These are phyloP conservation scores for Sphenodon punctatus DNA, from an alignment of 2,797 vertebrate genomes.

Conservation along the genomic window DNA sequence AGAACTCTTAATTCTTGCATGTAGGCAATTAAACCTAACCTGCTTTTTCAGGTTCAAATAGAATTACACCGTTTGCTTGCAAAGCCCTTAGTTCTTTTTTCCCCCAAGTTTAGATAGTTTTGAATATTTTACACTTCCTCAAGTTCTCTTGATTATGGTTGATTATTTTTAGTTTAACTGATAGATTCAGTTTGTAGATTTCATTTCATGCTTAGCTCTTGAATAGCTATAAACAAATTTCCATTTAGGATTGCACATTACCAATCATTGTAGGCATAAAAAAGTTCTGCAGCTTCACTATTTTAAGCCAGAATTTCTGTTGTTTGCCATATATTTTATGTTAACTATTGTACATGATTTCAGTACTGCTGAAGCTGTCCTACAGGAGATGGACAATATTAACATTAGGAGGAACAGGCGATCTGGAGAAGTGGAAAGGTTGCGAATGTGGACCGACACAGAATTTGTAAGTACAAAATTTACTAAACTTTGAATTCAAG, in stretches of 20 bases:
- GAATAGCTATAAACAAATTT: neutral
- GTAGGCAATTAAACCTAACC: too few relatives aligned
- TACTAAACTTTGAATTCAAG: neutral
- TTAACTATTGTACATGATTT: slow-evolving; percentile 8
- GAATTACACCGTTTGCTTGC: neutral
- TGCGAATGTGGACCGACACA: slow-evolving; percentile 98
- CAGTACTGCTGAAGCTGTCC: slow-evolving; percentile 97
- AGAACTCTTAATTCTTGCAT: too few relatives aligned
- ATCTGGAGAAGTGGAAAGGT: slow-evolving; percentile 91
- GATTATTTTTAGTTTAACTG: neutral
- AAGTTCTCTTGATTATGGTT: neutral
- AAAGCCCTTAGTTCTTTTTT: neutral
- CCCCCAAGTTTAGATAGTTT: neutral
- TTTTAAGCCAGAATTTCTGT: neutral
- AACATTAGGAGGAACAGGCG: slow-evolving; percentile 92
- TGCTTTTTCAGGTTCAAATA: too few relatives aligned
- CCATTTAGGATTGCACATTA: neutral
- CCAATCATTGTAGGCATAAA: neutral
- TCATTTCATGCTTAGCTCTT: neutral
- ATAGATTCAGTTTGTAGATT: neutral
- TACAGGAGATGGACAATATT: slow-evolving; percentile 99
- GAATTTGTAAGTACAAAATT: slow-evolving; percentile 87
- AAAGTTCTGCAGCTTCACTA: neutral
- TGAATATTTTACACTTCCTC: neutral
- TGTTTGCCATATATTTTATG: neutral